These are phyloP conservation scores for Halocynthia aurantium DNA, from an alignment of 23 tunicate species.

Conservation along the genomic window DNA sequence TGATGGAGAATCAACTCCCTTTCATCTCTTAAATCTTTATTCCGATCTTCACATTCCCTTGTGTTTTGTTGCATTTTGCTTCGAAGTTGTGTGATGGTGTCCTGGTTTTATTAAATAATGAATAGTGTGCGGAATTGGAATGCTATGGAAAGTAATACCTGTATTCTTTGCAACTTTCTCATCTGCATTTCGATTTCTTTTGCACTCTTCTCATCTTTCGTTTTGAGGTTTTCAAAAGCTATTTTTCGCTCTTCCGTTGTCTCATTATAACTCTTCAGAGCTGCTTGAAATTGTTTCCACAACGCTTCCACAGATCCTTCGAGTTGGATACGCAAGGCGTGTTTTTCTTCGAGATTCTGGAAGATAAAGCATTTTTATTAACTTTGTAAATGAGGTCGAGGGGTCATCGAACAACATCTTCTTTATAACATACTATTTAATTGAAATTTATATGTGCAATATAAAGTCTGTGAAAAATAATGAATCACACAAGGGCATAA, in stretches of 20 bases:
- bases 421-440: too few species aligned
- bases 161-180: constrained; percentile 86
- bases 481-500: neutral
- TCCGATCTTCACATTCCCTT: constrained; percentile 88
- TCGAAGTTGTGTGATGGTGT: constrained; percentile 59
- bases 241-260: constrained; percentile 92
- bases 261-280: constrained; percentile 87
- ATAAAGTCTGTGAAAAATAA: too few species aligned
- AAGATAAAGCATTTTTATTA: neutral
- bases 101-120: constrained; percentile 27
- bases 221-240: constrained; percentile 90
- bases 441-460: too few species aligned
- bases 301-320: constrained; percentile 86
- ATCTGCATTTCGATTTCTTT: constrained; percentile 92
- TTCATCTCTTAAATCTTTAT: constrained; percentile 56
- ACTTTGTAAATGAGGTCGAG: too few species aligned
- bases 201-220: constrained; percentile 87
- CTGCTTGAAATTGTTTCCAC: constrained; percentile 94
- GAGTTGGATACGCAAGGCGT: constrained; percentile 95
- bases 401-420: too few species aligned
- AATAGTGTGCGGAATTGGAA: neutral
- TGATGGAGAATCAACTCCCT: constrained; percentile 69
- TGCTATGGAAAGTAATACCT: constrained; percentile 27
- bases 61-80: constrained; percentile 88
- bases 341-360: constrained; percentile 93